A percentile compares a stretch with the other conserved stretches of the same genome.
These are phyloP conservation scores for Callithrix jacchus DNA, from an alignment of 2,113 vertebrate genomes.

Conservation along the genomic window DNA sequence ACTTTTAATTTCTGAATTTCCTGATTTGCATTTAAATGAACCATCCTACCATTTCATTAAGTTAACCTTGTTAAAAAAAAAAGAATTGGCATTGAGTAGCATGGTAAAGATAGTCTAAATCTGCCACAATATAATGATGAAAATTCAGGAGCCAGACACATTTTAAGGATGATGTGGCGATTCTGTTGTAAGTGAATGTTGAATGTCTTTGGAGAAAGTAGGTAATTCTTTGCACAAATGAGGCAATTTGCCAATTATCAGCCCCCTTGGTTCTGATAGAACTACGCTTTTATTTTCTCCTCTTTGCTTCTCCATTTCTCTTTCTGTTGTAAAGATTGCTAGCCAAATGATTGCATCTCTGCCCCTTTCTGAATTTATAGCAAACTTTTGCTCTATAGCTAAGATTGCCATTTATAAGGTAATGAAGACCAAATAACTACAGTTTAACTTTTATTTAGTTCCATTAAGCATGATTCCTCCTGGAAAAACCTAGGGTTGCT, in stretches of 20 bases:
- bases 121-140: too few species aligned
- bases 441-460: constrained; percentile 67
- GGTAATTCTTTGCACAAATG: constrained; percentile 41
- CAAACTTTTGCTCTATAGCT: constrained; percentile 43
- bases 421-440: constrained; percentile 64
- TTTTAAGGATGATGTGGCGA: constrained; percentile 60
- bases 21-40: constrained; percentile 72
- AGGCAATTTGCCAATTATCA: constrained; percentile 50
- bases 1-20: constrained; percentile 72
- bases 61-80: constrained; percentile 67
- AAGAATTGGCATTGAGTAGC: constrained; percentile 32
- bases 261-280: constrained; percentile 49
- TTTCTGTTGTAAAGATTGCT: constrained; percentile 21
- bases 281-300: constrained; percentile 43
- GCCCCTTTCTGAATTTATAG: constrained; percentile 61
- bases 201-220: constrained; percentile 49
- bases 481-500: constrained; percentile 61
- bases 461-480: constrained; percentile 46
- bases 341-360: constrained; percentile 28
- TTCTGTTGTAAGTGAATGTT: constrained; percentile 63
- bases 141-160: constrained; percentile 34
- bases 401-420: constrained; percentile 63
- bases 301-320: constrained; percentile 21
- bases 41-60: constrained; percentile 59
- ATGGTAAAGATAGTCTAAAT: constrained; percentile 39